Evolutionary conservation across 2,113 vertebrate species (phyloP).

Genomic region (Vanacampus margaritifer): DNA sequence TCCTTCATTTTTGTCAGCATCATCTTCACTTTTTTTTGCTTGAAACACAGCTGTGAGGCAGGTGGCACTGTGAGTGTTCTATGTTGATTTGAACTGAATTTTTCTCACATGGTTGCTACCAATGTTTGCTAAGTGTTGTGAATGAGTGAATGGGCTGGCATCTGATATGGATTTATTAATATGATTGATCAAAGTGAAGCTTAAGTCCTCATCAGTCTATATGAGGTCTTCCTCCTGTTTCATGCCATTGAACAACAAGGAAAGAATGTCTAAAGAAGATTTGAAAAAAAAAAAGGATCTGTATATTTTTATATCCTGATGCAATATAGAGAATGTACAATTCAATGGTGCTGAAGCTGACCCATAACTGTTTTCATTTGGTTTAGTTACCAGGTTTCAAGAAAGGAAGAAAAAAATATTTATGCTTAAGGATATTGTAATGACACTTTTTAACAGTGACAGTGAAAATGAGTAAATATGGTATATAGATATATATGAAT

Average conservation of each 20-base stretch:
- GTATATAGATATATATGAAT: slow-evolving; percentile 44
- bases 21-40: slow-evolving; percentile 14
- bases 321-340: slow-evolving; percentile 81
- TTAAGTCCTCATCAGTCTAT: slow-evolving; percentile 40
- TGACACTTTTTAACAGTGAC: slow-evolving; percentile 70
- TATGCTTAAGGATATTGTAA: slow-evolving; percentile 71
- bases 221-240: slow-evolving; percentile 66
- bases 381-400: slow-evolving; percentile 69
- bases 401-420: slow-evolving; percentile 71
- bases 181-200: slow-evolving; percentile 26
- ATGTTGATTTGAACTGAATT: slow-evolving; percentile 32
- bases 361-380: slow-evolving; percentile 76
- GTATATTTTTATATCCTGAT: slow-evolving; percentile 82
- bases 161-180: slow-evolving; percentile 20
- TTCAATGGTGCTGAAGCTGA: slow-evolving; percentile 78
- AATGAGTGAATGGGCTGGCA: slow-evolving; percentile 55
- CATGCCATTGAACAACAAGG: slow-evolving; percentile 77
- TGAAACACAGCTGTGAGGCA: slow-evolving; percentile 24
- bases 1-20: slow-evolving; percentile 27
- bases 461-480: slow-evolving; percentile 59
- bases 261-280: slow-evolving; percentile 70
- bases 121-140: slow-evolving; percentile 70
- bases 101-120: slow-evolving; percentile 69
- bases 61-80: slow-evolving; percentile 49
- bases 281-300: slow-evolving; percentile 61